These are phyloP conservation scores for Chionodraco myersi DNA, from an alignment of 2,113 vertebrate species.

Conservation along the genomic window DNA sequence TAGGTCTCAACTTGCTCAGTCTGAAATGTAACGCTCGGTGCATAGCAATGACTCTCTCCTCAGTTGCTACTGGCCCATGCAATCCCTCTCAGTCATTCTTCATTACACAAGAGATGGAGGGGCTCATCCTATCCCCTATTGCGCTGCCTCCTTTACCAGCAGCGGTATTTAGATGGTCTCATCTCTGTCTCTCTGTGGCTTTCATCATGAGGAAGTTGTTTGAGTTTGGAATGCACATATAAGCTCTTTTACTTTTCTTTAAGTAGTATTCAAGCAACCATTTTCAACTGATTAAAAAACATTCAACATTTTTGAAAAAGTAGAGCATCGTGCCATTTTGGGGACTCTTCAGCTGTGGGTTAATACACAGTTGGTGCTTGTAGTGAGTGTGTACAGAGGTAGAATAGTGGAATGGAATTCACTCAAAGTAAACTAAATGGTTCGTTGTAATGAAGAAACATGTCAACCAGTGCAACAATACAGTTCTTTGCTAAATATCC, in stretches of 20 bases:
- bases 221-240: slow-evolving; percentile 26
- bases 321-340: background rate
- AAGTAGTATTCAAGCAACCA: slow-evolving; percentile 22
- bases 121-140: slow-evolving; percentile 73
- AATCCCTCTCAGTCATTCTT: slow-evolving; percentile 82
- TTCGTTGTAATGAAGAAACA: background rate
- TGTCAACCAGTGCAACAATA: background rate
- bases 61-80: slow-evolving; percentile 74
- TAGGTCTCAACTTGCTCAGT: slow-evolving; percentile 76
- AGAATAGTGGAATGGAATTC: background rate
- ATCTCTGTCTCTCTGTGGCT: slow-evolving; percentile 27
- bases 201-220: slow-evolving; percentile 57
- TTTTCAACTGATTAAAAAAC: too few relatives aligned
- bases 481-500: background rate
- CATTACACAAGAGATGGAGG: slow-evolving; percentile 81
- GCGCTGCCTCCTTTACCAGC: slow-evolving; percentile 60
- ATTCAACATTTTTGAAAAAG: background rate
- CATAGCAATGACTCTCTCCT: slow-evolving; percentile 78
- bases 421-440: slow-evolving; percentile 13
- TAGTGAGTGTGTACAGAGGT: slow-evolving; percentile 20
- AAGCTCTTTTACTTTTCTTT: slow-evolving; percentile 32
- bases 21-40: slow-evolving; percentile 72
- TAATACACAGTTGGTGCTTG: background rate
- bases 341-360: background rate
- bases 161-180: slow-evolving; percentile 60